Conservation (phyloP, 2,113 vertebrate genomes). For the Suricata suricatta region DNA sequence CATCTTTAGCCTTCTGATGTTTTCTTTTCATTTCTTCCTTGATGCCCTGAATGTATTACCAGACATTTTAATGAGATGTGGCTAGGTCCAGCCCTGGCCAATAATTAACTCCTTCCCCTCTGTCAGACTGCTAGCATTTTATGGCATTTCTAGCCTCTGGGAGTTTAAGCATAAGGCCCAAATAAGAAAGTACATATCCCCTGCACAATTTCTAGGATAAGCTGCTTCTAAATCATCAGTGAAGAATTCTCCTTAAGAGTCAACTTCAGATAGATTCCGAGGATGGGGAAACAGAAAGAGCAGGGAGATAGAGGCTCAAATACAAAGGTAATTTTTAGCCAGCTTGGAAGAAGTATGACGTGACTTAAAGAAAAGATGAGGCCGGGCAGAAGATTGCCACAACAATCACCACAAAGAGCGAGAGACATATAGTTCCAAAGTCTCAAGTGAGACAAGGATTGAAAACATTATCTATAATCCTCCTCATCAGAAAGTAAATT, state of each 20-base stretch:
- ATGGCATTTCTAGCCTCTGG: background rate
- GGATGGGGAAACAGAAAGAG: background rate
- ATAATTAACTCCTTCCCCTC: constrained; percentile 56
- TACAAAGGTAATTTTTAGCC: constrained; percentile 43
- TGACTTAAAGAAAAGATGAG: constrained; percentile 47
- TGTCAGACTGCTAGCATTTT: background rate
- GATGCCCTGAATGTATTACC: constrained; percentile 25
- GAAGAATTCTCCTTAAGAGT: constrained; percentile 59
- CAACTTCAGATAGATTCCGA: constrained; percentile 25
- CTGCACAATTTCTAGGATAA: background rate
- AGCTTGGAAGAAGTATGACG: background rate
- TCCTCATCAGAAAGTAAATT: constrained; percentile 53
- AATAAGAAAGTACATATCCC: background rate
- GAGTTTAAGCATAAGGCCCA: background rate
- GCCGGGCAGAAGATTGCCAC: background rate
- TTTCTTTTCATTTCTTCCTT: constrained; percentile 69
- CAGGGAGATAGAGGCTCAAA: constrained; percentile 3
- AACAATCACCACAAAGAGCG: background rate
- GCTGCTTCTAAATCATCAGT: constrained; percentile 37
- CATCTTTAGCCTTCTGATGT: constrained; percentile 77
- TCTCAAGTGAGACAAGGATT: constrained; percentile 18
- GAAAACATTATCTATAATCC: constrained; percentile 19
- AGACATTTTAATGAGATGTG: constrained; percentile 70
- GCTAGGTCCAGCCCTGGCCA: background rate
- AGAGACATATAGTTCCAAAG: background rate